Conservation (phyloP, 64 coral and sea anemone genomes). For the Montipora capricornis region DNA sequence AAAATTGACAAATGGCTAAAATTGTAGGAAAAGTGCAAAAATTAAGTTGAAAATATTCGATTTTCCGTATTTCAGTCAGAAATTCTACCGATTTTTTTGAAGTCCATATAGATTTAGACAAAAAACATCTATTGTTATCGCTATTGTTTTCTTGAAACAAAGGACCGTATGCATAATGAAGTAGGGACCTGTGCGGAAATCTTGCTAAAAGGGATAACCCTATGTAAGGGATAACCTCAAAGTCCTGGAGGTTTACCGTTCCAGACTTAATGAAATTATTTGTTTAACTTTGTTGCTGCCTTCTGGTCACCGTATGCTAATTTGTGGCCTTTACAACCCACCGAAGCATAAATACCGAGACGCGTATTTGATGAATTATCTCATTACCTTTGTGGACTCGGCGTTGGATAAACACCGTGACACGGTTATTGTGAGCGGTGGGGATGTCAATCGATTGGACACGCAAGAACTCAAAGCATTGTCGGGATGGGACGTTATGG, state of each 20-base stretch:
- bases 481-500: conserved; percentile 2
- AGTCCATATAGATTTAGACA: no score
- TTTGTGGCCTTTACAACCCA: conserved; percentile 58
- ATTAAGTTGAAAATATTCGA: no score
- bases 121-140: no score
- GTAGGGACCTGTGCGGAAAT: no score
- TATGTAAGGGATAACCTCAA: conserved; percentile 33
- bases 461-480: not conserved
- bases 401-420: not conserved
- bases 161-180: no score
- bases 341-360: conserved; percentile 42
- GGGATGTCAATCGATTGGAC: conserved; percentile 31
- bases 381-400: conserved; percentile 22
- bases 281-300: conserved; percentile 33
- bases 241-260: not conserved
- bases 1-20: no score
- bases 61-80: no score
- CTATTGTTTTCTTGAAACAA: no score
- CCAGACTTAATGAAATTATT: not conserved
- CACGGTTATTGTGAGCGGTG: not conserved
- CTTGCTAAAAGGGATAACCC: no score
- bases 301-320: conserved; percentile 45
- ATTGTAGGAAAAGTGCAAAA: no score
- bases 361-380: conserved; percentile 54
- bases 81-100: no score